Conservation (phyloP, 2,113 vertebrate genomes). For the Phylloscopus trochilus region DNA sequence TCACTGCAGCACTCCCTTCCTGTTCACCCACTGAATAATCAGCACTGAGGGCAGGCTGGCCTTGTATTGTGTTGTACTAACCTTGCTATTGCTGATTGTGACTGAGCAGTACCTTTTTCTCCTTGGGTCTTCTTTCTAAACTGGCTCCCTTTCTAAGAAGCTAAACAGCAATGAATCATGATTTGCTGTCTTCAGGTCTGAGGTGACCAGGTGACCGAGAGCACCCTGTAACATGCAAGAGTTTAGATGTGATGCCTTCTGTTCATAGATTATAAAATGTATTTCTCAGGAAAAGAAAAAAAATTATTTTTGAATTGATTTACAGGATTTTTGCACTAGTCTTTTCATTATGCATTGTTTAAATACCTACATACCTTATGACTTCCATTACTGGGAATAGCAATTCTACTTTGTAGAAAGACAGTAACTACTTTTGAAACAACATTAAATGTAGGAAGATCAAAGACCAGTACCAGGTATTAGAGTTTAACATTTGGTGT, state of each 20-base stretch:
- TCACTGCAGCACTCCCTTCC: neutral
- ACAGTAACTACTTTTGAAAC: neutral
- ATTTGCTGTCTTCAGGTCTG: neutral
- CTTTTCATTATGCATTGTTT: neutral
- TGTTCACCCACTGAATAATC: rapidly evolving
- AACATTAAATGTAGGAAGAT: neutral
- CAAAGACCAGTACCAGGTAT: neutral
- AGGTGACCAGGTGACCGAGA: neutral
- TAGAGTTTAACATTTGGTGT: neutral
- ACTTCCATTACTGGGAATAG: neutral
- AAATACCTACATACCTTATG: neutral
- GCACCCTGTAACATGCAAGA: neutral
- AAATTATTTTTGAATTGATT: neutral
- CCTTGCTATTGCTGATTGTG: neutral
- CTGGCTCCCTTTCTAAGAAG: neutral
- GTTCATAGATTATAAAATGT: neutral
- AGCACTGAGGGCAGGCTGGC: neutral
- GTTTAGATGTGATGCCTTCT: neutral
- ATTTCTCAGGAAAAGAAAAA: neutral
- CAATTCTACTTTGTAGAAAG: neutral
- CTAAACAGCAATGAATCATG: neutral
- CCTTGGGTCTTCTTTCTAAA: neutral
- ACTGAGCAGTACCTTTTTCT: neutral
- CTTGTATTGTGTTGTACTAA: neutral
- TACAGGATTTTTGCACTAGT: neutral